A percentile compares a stretch with the other conserved stretches of the same genome.
Conservation (phyloP, 2,888 invertebrate species). For the Lucinisca nassula region DNA sequence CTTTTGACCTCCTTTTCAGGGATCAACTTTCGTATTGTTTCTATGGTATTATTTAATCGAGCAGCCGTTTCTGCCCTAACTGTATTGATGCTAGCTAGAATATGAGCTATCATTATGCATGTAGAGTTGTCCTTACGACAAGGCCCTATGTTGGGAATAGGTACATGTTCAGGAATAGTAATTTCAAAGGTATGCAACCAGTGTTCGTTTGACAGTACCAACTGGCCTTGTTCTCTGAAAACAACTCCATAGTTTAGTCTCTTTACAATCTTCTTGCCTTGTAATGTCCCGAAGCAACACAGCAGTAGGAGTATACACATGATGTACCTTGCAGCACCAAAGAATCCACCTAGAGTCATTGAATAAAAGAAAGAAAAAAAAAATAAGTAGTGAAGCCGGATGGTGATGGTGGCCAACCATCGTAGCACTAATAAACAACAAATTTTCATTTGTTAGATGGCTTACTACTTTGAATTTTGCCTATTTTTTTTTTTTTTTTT, state of each 20-base stretch:
- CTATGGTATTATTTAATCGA: conserved; percentile 1
- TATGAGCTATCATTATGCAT: conserved; percentile 18
- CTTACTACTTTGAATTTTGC: background rate
- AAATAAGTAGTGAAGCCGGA: background rate
- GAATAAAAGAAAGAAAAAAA: background rate
- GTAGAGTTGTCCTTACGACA: conserved; percentile 12
- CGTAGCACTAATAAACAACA: background rate
- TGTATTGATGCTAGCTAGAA: conserved; percentile 33
- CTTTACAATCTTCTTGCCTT: conserved; percentile 12
- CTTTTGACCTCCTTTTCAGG: background rate
- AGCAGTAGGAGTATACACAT: background rate
- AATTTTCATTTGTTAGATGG: background rate
- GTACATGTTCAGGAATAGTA: conserved; percentile 14
- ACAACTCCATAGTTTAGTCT: conserved; percentile 58
- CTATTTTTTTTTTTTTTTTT: too few species aligned
- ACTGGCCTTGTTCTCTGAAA: conserved; percentile 13
- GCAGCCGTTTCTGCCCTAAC: conserved; percentile 12
- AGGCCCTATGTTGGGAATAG: conserved; percentile 3
- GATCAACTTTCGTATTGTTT: background rate
- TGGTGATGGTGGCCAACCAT: background rate
- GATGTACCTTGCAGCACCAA: background rate
- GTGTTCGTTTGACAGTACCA: conserved; percentile 38
- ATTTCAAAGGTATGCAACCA: conserved; percentile 66
- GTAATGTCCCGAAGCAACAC: background rate
- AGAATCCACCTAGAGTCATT: background rate